These are phyloP conservation scores for Acomys russatus DNA, from an alignment of 2,797 vertebrate genomes.

Conservation along the genomic window DNA sequence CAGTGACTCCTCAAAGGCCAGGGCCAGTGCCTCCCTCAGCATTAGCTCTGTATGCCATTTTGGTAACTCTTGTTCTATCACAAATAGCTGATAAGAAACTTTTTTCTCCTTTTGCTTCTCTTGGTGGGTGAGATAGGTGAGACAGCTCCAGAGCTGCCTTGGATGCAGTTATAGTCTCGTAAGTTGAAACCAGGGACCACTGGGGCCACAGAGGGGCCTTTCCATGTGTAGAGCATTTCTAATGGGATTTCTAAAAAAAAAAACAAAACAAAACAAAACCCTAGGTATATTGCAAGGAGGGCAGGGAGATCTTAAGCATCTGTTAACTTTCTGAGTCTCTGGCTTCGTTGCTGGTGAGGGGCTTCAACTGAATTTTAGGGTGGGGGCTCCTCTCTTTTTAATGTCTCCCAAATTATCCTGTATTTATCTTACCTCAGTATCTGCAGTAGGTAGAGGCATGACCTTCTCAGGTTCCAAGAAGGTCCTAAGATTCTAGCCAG, in stretches of 20 bases:
- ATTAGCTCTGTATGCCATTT: neutral
- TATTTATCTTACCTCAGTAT: neutral
- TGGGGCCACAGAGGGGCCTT: neutral
- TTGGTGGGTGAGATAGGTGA: neutral
- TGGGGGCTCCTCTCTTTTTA: neutral
- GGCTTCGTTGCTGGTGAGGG: neutral
- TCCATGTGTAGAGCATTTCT: neutral
- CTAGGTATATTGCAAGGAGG: neutral
- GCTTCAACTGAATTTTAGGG: neutral
- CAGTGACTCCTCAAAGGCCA: neutral
- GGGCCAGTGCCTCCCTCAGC: neutral
- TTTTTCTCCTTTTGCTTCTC: neutral
- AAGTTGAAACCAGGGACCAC: neutral
- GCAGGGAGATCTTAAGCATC: neutral
- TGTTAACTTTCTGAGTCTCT: neutral
- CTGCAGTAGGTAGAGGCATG: neutral
- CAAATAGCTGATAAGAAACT: neutral
- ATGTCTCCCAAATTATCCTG: neutral
- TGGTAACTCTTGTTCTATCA: neutral
- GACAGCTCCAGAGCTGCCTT: neutral
- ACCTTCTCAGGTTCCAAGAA: neutral
- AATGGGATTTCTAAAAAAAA: neutral
- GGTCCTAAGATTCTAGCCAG: neutral
- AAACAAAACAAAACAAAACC: too few species aligned
- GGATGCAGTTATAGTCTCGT: neutral